These are phyloP conservation scores for Aphelocoma coerulescens DNA, from an alignment of 2,113 vertebrate genomes.

Conservation along the genomic window DNA sequence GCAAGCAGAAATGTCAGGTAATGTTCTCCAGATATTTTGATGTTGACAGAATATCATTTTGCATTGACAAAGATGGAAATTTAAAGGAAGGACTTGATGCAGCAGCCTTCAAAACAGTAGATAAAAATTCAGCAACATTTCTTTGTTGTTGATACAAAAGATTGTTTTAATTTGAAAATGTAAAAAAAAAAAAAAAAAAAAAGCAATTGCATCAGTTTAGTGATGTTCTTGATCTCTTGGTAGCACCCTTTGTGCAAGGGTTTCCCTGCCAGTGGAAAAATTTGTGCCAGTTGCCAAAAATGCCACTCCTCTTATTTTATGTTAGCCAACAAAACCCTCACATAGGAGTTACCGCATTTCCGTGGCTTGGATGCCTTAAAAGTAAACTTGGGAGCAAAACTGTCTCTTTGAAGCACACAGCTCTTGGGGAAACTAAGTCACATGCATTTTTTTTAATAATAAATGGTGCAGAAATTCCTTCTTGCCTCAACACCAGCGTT, in stretches of 20 bases:
- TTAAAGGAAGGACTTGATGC: neutral
- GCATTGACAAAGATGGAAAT: neutral
- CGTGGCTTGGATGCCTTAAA: neutral
- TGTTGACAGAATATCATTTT: neutral
- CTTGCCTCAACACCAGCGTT: neutral
- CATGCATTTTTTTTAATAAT: rapidly evolving
- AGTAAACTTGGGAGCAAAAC: neutral
- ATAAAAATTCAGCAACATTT: neutral
- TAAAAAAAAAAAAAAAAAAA: neutral
- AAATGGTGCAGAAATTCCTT: neutral
- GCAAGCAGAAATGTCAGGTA: neutral
- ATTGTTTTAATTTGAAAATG: neutral
- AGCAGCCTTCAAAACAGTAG: neutral
- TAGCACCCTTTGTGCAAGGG: neutral
- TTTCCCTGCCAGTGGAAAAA: neutral
- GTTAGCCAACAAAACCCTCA: neutral
- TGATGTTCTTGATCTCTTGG: neutral
- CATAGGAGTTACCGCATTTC: neutral
- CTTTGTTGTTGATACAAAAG: neutral
- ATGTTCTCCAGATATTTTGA: neutral
- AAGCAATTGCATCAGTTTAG: neutral
- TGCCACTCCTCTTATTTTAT: neutral
- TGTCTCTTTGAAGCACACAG: neutral
- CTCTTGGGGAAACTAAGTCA: neutral
- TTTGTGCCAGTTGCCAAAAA: neutral